Conservation (phyloP, 2,797 vertebrate genomes). For the Malacoraja senta region DNA sequence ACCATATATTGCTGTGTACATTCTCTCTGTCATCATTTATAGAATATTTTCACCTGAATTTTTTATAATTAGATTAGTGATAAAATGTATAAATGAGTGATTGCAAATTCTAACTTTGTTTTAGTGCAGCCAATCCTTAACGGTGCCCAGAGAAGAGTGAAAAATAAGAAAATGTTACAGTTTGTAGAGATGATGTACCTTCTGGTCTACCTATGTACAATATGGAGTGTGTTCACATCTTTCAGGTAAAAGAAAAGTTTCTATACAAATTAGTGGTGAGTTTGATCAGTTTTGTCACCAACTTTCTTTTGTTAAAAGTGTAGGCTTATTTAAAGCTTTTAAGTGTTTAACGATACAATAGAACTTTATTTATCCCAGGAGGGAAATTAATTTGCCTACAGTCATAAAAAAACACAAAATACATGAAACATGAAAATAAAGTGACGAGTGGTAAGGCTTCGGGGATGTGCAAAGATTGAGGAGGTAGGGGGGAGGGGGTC, state of each 20-base stretch:
- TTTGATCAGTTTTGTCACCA: not conserved
- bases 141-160: not conserved
- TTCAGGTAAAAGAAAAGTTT: constrained; percentile 25
- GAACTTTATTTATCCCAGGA: no score
- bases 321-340: not conserved
- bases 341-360: no score
- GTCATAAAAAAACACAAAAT: no score
- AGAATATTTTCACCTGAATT: not conserved
- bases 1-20: not conserved
- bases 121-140: not conserved
- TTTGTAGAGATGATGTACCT: not conserved
- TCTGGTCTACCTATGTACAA: not conserved
- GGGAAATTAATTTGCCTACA: no score
- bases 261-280: not conserved
- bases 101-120: not conserved
- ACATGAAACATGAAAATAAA: no score
- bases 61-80: not conserved
- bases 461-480: no score
- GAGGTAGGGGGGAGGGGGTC: no score
- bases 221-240: constrained; percentile 15
- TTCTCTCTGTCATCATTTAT: not conserved
- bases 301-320: not conserved
- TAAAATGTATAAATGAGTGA: not conserved
- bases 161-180: constrained; percentile 11
- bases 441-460: no score